phyloP scores from a whole-genome alignment of 2,888 invertebrate genomes.

The Hypselothyrea guttata region DNA sequence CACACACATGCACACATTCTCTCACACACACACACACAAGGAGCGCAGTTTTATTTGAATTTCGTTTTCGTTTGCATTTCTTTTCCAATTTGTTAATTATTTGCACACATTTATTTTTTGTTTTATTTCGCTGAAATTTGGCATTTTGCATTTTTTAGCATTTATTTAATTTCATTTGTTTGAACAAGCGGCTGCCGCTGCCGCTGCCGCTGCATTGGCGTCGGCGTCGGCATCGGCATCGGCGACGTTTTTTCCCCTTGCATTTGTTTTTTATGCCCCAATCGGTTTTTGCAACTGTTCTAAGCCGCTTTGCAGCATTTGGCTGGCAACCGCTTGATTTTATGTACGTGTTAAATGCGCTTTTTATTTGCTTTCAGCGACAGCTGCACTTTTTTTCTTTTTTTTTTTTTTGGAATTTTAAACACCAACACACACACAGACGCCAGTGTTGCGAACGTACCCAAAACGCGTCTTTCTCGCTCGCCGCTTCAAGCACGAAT shows the following conservation, averaged over 20 bases:
- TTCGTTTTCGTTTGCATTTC: conserved; percentile 42
- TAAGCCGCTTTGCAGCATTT: conserved; percentile 11
- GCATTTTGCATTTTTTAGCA: conserved; percentile 49
- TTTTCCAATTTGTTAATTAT: conserved; percentile 40
- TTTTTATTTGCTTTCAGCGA: conserved; percentile 67
- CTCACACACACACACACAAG: conserved; percentile 24
- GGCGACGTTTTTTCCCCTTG: conserved; percentile 68
- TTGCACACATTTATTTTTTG: conserved; percentile 44
- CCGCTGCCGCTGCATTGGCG: conserved; percentile 34
- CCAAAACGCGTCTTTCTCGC: conserved; percentile 61
- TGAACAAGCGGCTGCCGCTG: conserved; percentile 40
- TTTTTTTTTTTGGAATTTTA: no score
- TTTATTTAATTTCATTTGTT: conserved; percentile 55
- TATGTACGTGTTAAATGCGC: conserved; percentile 23
- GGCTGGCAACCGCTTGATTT: conserved; percentile 30
- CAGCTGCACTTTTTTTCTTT: conserved; percentile 68
- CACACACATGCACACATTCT: conserved; percentile 22
- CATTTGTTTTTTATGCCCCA: conserved; percentile 19
- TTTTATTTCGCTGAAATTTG: conserved; percentile 54
- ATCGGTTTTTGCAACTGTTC: conserved; percentile 11
- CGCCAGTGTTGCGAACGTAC: conserved; percentile 39
- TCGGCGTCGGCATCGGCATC: conserved; percentile 52
- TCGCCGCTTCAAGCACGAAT: conserved; percentile 60
- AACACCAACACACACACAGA: conserved; percentile 45
- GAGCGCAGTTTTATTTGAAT: conserved; percentile 61